Conservation (phyloP, 2,888 invertebrate genomes). For the Epistrophe eligans region DNA sequence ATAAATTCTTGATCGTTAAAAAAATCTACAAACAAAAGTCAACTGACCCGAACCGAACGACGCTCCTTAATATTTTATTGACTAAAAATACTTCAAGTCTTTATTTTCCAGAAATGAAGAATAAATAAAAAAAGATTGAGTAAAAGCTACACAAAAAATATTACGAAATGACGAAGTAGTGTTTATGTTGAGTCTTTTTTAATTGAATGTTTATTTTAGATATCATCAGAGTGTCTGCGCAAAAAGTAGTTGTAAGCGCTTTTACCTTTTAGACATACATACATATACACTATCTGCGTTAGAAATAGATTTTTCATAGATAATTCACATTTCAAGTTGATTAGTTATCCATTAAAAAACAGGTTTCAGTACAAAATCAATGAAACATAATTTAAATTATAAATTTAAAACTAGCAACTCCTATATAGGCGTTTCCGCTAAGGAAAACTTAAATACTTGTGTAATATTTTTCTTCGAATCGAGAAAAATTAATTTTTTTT, state of each 20-base stretch:
- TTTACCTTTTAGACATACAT: not conserved
- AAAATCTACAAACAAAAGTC: not conserved
- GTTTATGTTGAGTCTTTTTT: conserved; percentile 12
- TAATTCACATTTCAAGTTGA: conserved; percentile 1
- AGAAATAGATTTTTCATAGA: not conserved
- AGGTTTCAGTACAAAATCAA: not conserved
- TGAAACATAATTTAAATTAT: not conserved
- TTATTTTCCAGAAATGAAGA: not conserved
- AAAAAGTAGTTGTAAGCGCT: not conserved
- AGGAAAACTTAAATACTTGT: conserved; percentile 11
- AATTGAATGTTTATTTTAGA: conserved; percentile 22
- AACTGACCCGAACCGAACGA: conserved; percentile 32
- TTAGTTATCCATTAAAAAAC: not conserved
- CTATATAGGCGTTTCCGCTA: conserved; percentile 7
- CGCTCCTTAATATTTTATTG: not conserved
- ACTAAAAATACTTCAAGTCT: conserved; percentile 11
- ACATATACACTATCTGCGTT: not conserved
- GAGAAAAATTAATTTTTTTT: conserved; percentile 18
- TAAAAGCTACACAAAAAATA: conserved; percentile 20
- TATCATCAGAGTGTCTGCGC: conserved; percentile 12
- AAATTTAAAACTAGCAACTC: not conserved
- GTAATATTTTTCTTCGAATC: not conserved
- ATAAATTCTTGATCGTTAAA: conserved; percentile 28
- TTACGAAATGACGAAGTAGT: not conserved
- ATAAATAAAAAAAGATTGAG: not conserved